Evolutionary conservation across 2,888 invertebrate genomes (phyloP), one percentile per base, ranked within the genome.

Genomic region (Pammene aurita): DNA sequence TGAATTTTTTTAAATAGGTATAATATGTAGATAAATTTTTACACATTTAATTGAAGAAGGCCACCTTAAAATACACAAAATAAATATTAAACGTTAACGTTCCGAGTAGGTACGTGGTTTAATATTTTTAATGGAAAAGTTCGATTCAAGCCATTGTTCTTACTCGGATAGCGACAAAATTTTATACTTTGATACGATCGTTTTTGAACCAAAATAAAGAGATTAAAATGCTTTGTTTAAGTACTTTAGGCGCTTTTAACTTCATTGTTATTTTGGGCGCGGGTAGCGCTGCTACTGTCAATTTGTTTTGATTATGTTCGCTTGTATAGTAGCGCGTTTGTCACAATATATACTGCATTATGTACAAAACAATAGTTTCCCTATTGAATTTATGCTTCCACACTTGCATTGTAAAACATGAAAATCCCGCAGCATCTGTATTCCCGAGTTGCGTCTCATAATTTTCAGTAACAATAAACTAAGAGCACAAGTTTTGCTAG

Each of bases 381-480:
- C 13, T 2, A 14, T 35, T 50, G 9, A 42, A 54, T 54, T 18
- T 52, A 46, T 18, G 54, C 46, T 68, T 50, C n/a, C 56, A 14
- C 42, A 42, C 11, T 34, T 46, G 46, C 55, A 56, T 11, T 7
- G 14, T 60, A 34, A 54, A 64, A 64, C 34, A 62, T 50, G 67
- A 14, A 26, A 52, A 58, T 54, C 14, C 64, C 9, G 14, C 35
- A 60, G 18, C 69, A 50, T 46, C 50, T 44, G 44, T 34, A 14
- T 55, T 50, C 10, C 11, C 52, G 13, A 54, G 34, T 34, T 44
- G 38, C 16, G 9, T n/a, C 26, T 54, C 60, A 63, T 65, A 58
- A 69, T 69, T 69, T 69, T 55, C 60, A 10, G 16, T 64, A 57
- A 65, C 48, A 60, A 52, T 67, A 56, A 67, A 65, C 64, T 48